Base-by-base conservation (phyloP, 2,888 invertebrate species). In the Volucella inflata region DNA sequence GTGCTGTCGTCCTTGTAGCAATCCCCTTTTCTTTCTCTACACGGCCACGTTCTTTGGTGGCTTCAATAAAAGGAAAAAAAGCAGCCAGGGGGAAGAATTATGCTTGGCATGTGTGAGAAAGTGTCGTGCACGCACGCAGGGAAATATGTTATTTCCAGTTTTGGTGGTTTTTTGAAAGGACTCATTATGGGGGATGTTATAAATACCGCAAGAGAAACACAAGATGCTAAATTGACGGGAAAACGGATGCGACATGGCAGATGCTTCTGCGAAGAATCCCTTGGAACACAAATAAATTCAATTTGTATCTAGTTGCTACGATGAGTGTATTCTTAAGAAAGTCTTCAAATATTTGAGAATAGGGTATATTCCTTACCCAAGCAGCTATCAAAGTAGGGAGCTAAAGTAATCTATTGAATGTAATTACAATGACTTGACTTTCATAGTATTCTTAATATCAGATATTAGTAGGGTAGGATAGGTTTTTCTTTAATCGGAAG, bases 101-200 rank as follows among this genome's bases (percentile, higher is more conserved):
- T 76, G 76, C 60, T 76, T 76, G 67, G 59, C 59, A 72, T 72
- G 53, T 79, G 72, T 72, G 67, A 79, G 50, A 59, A 79, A 72
- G 48, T 67, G 65, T 67, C 53, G 48, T 53, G 72, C 65, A 72
- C 72, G 72, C 72, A 79, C 72, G 65, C 60, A 79, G 40, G 48
- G 42, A 72, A 67, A 60, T 72, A 60, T 72, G 65, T 72, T 60
- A 72, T 72, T 72, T 79, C 79, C 67, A 60, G 65, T 79, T 67
- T 59, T 59, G 38, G 53, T 46, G 79, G 59, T 72, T 79, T 53
- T 79, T 46, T 72, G 67, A 55, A 72, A 59, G 51, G 59, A 67
- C 59, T 72, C 72, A 53, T 72, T 79, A 72, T 16, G 46, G 79
- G 51, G 51, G 46, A 53, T 72, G 30, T 59, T 67, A 72, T 60